Conservation (phyloP, 2,797 vertebrate genomes). For the Glossophaga mutica region DNA sequence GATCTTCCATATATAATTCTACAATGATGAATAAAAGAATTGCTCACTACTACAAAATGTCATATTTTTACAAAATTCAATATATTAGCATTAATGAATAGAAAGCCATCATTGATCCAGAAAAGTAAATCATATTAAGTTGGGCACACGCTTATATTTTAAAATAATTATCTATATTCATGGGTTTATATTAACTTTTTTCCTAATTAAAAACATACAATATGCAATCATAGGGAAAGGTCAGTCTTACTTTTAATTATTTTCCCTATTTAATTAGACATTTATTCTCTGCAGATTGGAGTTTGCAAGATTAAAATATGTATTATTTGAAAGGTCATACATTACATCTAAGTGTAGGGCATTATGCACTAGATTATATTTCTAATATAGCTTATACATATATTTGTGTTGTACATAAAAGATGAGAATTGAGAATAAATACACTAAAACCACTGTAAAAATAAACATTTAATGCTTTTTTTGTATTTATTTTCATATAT, state of each 20-base stretch:
- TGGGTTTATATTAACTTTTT: slow-evolving; percentile 45
- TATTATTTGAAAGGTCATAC: slow-evolving; percentile 46
- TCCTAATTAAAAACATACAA: slow-evolving; percentile 49
- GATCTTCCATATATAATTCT: slow-evolving; percentile 6
- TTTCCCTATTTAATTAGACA: slow-evolving; percentile 49
- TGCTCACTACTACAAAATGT: neutral
- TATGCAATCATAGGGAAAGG: neutral
- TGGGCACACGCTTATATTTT: slow-evolving; percentile 31
- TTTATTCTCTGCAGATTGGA: slow-evolving; percentile 36
- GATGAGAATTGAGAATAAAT: neutral
- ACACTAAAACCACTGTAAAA: neutral
- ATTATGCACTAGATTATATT: neutral
- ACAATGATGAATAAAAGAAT: slow-evolving; percentile 1
- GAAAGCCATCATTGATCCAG: neutral
- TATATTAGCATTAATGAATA: slow-evolving; percentile 5
- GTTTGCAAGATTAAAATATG: slow-evolving; percentile 49
- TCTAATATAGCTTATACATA: neutral
- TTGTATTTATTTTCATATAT: neutral
- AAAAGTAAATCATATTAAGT: slow-evolving; percentile 29
- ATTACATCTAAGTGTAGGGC: neutral
- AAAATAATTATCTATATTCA: slow-evolving; percentile 17
- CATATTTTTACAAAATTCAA: neutral
- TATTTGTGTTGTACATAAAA: neutral
- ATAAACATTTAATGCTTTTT: neutral
- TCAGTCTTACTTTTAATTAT: slow-evolving; percentile 57